These are phyloP conservation scores for Leuciscus waleckii DNA, from an alignment of 2,797 vertebrate species.

Conservation along the genomic window DNA sequence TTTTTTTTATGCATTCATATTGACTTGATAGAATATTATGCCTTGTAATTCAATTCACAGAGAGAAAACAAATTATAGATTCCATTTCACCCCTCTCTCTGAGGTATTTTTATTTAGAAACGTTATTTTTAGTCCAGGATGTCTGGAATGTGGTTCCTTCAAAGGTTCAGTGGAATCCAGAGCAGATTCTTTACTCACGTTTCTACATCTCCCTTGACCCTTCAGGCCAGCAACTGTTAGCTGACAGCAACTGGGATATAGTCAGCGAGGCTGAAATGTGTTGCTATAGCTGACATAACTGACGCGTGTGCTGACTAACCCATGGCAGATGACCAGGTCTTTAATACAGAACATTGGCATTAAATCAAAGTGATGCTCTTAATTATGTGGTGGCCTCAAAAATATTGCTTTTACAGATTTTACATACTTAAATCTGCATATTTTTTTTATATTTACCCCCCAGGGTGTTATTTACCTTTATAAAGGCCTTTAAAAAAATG, in stretches of 20 bases:
- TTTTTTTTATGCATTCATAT: conserved; percentile 4
- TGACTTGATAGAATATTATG: not conserved
- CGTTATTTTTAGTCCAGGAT: conserved; percentile 61
- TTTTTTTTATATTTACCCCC: not conserved
- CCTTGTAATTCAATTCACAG: conserved; percentile 19
- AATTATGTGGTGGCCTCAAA: conserved; percentile 13
- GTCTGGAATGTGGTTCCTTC: conserved; percentile 60
- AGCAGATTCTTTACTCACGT: conserved; percentile 61
- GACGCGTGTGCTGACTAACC: conserved; percentile 57
- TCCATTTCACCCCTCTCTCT: not conserved
- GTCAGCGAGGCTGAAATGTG: conserved; percentile 59
- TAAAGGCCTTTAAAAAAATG: too few species aligned
- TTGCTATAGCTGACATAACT: conserved; percentile 42
- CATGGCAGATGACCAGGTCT: conserved; percentile 44
- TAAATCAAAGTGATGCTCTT: not conserved
- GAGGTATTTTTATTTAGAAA: conserved; percentile 61
- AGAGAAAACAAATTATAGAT: not conserved
- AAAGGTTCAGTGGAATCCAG: conserved; percentile 57
- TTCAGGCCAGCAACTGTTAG: conserved; percentile 63
- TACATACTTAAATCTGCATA: not conserved
- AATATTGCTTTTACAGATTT: not conserved
- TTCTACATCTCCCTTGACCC: conserved; percentile 61
- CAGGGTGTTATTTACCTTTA: not conserved
- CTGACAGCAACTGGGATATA: conserved; percentile 67
- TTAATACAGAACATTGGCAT: conserved; percentile 34